A percentile compares a stretch with the other conserved stretches of the same genome.
Conservation (phyloP, 2,113 vertebrate species). For the Dipodomys spectabilis region DNA sequence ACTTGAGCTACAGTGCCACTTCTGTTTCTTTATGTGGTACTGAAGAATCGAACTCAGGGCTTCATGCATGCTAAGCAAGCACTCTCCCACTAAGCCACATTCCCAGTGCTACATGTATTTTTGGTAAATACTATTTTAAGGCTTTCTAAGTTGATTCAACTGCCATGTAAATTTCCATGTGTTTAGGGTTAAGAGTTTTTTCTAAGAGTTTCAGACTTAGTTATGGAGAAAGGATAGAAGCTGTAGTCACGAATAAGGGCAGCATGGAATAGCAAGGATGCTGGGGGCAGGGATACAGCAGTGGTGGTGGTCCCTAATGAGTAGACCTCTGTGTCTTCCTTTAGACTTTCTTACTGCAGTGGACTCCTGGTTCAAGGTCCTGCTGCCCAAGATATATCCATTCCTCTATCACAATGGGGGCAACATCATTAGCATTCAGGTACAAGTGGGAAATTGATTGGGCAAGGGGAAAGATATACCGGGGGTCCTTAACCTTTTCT, state of each 20-base stretch:
- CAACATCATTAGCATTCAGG: slow-evolving; percentile 97
- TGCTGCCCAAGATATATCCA: slow-evolving; percentile 92
- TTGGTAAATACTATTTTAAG: background rate
- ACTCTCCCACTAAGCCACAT: too few relatives aligned
- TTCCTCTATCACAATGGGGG: slow-evolving; percentile 94
- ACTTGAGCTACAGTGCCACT: background rate
- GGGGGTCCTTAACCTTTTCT: background rate
- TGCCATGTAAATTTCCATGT: background rate
- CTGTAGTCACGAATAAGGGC: background rate
- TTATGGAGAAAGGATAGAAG: background rate
- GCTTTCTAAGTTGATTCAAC: background rate
- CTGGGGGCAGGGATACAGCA: background rate
- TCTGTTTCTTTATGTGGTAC: background rate
- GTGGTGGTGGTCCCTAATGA: background rate
- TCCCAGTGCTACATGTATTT: background rate
- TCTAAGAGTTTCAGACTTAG: background rate
- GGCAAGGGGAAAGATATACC: background rate
- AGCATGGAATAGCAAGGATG: background rate
- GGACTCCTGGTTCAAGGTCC: slow-evolving; percentile 92
- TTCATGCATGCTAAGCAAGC: too few relatives aligned
- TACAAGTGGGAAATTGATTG: slow-evolving; percentile 70
- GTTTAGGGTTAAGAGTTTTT: background rate
- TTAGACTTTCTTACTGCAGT: slow-evolving; percentile 94
- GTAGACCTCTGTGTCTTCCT: slow-evolving; percentile 10
- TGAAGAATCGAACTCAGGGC: too few relatives aligned